These are phyloP conservation scores for Epinephelus moara DNA, from an alignment of 2,113 vertebrate genomes.

Conservation along the genomic window DNA sequence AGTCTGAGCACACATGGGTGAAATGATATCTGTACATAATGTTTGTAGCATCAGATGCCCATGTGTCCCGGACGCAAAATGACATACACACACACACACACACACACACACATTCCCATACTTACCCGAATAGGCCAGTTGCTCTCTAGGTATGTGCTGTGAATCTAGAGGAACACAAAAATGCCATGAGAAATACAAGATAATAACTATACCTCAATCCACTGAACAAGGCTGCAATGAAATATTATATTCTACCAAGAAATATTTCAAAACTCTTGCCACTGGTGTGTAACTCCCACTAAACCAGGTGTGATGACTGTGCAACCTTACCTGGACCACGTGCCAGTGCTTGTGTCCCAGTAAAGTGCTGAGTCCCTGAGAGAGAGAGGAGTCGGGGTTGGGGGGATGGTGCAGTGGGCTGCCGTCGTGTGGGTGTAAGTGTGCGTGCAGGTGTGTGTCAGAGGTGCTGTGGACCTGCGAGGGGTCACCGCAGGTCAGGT, in stretches of 20 bases:
- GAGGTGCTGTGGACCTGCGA: conserved; percentile 87
- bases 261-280: background rate
- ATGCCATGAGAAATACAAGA: conserved; percentile 12
- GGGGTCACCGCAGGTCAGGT: conserved; percentile 95
- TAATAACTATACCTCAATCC: background rate
- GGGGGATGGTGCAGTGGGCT: conserved; percentile 82
- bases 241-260: background rate
- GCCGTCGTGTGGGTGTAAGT: conserved; percentile 76
- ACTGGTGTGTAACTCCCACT: background rate
- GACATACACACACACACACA: background rate
- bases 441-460: conserved; percentile 75
- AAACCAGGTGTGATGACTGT: background rate
- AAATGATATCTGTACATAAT: background rate
- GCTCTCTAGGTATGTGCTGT: conserved; percentile 97
- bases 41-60: background rate
- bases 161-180: conserved; percentile 87
- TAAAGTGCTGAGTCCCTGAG: conserved; percentile 99
- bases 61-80: no score
- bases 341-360: conserved; percentile 99
- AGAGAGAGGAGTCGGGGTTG: conserved; percentile 86
- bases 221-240: background rate
- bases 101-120: background rate
- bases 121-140: conserved; percentile 98
- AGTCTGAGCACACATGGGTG: background rate
- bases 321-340: conserved; percentile 92